Evolutionary conservation across 2,888 invertebrate species (phyloP).

Genomic region (Salticus scenicus): DNA sequence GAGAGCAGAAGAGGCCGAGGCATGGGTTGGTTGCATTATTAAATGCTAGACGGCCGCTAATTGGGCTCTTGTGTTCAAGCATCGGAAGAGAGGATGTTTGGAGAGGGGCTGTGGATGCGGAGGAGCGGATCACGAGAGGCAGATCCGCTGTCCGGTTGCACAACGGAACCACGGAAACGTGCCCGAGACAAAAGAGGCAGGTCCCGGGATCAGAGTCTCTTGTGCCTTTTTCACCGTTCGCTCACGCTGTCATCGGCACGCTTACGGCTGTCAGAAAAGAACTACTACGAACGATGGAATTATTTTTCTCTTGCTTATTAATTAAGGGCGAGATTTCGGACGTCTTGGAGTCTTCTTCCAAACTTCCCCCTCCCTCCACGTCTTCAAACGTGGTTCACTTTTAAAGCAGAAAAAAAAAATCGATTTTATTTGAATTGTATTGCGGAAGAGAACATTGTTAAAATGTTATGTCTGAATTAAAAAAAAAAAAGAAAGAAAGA

Average conservation of each 20-base stretch:
- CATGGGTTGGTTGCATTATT: conserved; percentile 1
- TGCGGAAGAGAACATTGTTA: too few species aligned
- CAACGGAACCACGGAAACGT: conserved; percentile 63
- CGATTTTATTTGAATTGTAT: too few species aligned
- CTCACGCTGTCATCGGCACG: conserved; percentile 8
- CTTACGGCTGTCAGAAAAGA: background rate
- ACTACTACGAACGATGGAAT: background rate
- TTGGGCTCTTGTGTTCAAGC: conserved; percentile 56
- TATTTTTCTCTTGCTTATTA: background rate
- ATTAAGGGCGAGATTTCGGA: background rate
- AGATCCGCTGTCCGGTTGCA: conserved; percentile 39
- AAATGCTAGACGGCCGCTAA: conserved; percentile 33
- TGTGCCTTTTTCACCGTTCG: background rate
- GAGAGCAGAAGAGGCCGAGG: conserved; percentile 5
- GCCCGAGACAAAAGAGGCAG: conserved; percentile 53
- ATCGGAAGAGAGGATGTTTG: conserved; percentile 16
- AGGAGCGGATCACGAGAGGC: conserved; percentile 35
- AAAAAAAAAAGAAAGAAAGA: too few species aligned
- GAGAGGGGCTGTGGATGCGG: conserved; percentile 20
- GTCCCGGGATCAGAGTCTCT: conserved; percentile 9
- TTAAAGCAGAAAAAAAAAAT: too few species aligned
- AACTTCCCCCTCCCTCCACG: too few species aligned
- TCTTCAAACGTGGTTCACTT: too few species aligned
- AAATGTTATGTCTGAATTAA: too few species aligned
- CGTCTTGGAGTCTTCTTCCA: background rate